Evolutionary conservation across 2,888 invertebrate genomes (phyloP).

Genomic region (Tethea ocularis): DNA sequence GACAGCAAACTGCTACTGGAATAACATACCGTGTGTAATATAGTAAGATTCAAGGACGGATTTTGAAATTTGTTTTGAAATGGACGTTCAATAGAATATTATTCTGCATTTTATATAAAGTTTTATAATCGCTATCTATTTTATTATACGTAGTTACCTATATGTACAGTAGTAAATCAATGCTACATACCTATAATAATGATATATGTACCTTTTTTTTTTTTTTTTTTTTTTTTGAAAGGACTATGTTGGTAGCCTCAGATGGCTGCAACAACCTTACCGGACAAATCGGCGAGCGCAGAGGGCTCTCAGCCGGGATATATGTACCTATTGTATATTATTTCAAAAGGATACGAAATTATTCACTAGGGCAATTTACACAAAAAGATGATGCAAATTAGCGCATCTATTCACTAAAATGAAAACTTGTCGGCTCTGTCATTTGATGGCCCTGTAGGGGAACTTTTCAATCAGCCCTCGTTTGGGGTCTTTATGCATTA

Average conservation of each 20-base stretch:
- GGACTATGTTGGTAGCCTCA: no score
- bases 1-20: conserved; percentile 56
- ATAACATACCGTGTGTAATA: conserved; percentile 20
- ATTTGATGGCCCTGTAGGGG: conserved; percentile 68
- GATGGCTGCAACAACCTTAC: no score
- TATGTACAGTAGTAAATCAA: neutral
- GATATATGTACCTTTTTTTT: no score
- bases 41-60: conserved; percentile 7
- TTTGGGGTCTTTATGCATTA: conserved; percentile 74
- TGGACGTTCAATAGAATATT: neutral
- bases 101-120: no score
- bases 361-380: conserved; percentile 6
- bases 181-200: neutral
- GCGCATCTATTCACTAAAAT: conserved; percentile 77
- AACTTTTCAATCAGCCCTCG: conserved; percentile 76
- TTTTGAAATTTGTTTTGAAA: neutral
- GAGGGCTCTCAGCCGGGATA: no score
- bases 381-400: conserved; percentile 78
- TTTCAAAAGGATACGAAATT: neutral
- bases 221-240: no score
- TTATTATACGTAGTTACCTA: neutral
- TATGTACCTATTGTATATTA: no score
- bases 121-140: no score
- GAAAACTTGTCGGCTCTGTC: conserved; percentile 66
- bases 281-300: no score